A percentile compares a stretch with the other conserved stretches of the same genome.
Conservation (phyloP, 2,113 vertebrate genomes). For the Alexandromys fortis region DNA sequence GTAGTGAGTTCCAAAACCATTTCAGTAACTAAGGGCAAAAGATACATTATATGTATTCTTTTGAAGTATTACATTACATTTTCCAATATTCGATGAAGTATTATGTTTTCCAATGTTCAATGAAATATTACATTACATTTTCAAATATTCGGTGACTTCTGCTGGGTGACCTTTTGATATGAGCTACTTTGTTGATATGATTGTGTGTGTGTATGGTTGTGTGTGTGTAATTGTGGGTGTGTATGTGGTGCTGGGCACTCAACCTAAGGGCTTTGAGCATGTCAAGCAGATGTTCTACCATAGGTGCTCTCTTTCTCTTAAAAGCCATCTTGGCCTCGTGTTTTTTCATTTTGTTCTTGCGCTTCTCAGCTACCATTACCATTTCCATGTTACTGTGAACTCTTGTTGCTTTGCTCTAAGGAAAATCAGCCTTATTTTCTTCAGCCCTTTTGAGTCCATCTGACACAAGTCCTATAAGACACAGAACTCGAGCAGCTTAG, state of each 20-base stretch:
- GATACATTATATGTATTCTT: not conserved
- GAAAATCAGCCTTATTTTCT: not conserved
- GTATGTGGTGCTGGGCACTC: not conserved
- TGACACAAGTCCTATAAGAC: not conserved
- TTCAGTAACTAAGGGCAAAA: constrained; percentile 37
- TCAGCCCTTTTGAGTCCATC: not conserved
- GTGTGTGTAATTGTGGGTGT: not conserved
- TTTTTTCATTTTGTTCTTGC: not conserved
- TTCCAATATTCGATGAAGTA: not conserved
- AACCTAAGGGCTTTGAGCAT: not conserved
- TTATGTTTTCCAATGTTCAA: not conserved
- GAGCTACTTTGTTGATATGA: not conserved
- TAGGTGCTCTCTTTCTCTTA: not conserved
- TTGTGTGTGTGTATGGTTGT: not conserved
- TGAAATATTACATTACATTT: not conserved
- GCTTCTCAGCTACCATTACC: not conserved
- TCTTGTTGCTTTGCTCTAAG: not conserved
- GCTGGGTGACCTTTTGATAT: not conserved
- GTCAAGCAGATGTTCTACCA: not conserved
- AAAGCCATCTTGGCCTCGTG: not conserved
- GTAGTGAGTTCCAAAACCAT: not conserved
- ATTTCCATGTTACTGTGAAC: not conserved
- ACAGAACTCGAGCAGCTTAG: not conserved
- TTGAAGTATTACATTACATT: not conserved
- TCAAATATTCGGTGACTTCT: constrained; percentile 5